Evolutionary conservation across 2,113 vertebrate species (phyloP).

Genomic region (Campylomormyrus tamandua): DNA sequence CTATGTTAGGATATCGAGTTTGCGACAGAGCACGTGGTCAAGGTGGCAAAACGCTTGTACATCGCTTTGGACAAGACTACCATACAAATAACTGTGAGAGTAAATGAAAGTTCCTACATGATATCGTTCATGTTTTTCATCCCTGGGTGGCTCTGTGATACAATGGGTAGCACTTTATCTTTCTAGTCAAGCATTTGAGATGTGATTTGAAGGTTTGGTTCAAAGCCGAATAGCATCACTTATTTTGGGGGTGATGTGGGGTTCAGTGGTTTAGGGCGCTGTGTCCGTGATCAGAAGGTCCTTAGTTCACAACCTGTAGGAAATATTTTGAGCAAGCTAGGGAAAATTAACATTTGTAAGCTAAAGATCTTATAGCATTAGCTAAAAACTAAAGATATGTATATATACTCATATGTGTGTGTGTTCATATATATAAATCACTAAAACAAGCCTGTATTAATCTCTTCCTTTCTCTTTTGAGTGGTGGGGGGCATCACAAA

Average conservation of each 20-base stretch:
- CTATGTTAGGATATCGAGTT: not conserved
- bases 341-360: too few species aligned
- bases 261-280: not conserved
- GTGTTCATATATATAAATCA: too few species aligned
- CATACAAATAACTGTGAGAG: not conserved
- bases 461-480: too few species aligned
- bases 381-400: too few species aligned
- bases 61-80: not conserved
- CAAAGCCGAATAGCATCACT: not conserved
- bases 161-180: not conserved
- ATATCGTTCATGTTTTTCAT: not conserved
- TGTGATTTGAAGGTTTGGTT: not conserved
- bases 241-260: not conserved
- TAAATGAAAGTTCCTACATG: not conserved
- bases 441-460: too few species aligned
- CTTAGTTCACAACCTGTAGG: not conserved
- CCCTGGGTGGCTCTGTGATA: not conserved
- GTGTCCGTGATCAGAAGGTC: not conserved
- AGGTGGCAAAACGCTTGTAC: not conserved
- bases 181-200: not conserved
- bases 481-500: too few species aligned
- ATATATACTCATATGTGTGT: too few species aligned
- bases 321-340: too few species aligned
- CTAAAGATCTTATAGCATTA: too few species aligned
- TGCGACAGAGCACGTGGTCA: not conserved